Percentiles rank a stretch among this genome's conserved stretches.
phyloP scores from a whole-genome alignment of 2,797 vertebrate species.

The Acanthurus leucopareius region DNA sequence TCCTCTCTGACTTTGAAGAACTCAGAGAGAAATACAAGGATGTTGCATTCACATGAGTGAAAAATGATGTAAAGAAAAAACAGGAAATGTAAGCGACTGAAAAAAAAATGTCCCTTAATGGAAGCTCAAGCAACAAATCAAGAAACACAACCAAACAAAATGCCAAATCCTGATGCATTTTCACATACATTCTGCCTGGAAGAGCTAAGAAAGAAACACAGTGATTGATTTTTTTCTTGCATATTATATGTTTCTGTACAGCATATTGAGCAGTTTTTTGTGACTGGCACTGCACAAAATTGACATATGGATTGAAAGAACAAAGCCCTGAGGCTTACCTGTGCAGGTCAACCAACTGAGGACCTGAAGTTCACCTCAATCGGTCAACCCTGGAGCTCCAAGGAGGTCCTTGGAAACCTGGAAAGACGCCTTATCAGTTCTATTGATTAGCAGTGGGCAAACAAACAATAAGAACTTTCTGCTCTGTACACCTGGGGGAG shows the following conservation, averaged over 20 bases:
- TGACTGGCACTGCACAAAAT: background rate
- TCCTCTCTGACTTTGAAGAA: no score
- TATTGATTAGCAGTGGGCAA: conserved; percentile 35
- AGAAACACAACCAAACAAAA: background rate
- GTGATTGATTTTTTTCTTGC: background rate
- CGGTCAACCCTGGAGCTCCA: conserved; percentile 17
- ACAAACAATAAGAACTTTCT: background rate
- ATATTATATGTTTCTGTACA: background rate
- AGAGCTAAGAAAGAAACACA: background rate
- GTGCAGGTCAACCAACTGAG: conserved; percentile 15
- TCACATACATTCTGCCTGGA: background rate
- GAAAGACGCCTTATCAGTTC: background rate
- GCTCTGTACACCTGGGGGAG: background rate
- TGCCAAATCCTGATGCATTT: background rate
- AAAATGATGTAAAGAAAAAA: background rate
- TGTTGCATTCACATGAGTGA: no score
- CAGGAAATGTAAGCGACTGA: background rate
- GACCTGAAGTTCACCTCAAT: conserved; percentile 26
- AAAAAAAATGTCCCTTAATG: no score
- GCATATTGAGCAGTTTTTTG: background rate
- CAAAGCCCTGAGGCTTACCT: conserved; percentile 7
- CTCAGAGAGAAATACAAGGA: no score
- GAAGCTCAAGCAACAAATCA: background rate
- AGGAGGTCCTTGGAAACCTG: conserved; percentile 4
- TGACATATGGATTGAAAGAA: conserved; percentile 34